These are phyloP conservation scores for Sus cebifrons DNA, from an alignment of 2,797 vertebrate species.

Conservation along the genomic window DNA sequence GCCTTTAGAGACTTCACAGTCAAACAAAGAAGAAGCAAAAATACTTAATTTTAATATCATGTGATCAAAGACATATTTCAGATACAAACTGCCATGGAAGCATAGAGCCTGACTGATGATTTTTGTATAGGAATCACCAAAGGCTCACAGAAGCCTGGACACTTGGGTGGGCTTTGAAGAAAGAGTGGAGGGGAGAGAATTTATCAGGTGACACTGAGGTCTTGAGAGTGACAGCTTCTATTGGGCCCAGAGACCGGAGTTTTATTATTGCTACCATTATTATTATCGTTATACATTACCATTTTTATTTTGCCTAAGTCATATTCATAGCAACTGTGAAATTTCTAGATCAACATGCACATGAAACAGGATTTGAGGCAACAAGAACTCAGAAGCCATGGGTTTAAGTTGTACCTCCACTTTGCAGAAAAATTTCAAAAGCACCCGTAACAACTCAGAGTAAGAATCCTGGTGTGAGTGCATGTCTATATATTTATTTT, in stretches of 20 bases:
- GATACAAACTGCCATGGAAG: not conserved
- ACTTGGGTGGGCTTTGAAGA: not conserved
- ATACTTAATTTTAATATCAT: not conserved
- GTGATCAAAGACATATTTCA: not conserved
- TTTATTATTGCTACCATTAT: not conserved
- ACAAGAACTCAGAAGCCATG: not conserved
- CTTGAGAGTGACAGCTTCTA: not conserved
- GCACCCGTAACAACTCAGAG: not conserved
- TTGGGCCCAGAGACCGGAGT: not conserved
- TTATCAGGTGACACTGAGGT: not conserved
- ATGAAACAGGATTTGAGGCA: not conserved
- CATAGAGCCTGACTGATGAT: not conserved
- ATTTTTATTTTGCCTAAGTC: not conserved
- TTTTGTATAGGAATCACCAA: constrained; percentile 29
- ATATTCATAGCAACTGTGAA: not conserved
- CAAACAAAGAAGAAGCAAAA: constrained; percentile 22
- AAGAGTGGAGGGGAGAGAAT: not conserved
- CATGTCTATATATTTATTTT: not conserved
- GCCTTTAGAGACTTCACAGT: not conserved
- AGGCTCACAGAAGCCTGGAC: not conserved
- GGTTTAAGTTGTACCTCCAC: not conserved
- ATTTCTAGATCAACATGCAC: not conserved
- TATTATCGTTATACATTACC: not conserved
- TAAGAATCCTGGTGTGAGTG: not conserved
- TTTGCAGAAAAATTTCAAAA: constrained; percentile 19